These are phyloP conservation scores for Operophtera brumata DNA, from an alignment of 2,888 invertebrate species.

Conservation along the genomic window DNA sequence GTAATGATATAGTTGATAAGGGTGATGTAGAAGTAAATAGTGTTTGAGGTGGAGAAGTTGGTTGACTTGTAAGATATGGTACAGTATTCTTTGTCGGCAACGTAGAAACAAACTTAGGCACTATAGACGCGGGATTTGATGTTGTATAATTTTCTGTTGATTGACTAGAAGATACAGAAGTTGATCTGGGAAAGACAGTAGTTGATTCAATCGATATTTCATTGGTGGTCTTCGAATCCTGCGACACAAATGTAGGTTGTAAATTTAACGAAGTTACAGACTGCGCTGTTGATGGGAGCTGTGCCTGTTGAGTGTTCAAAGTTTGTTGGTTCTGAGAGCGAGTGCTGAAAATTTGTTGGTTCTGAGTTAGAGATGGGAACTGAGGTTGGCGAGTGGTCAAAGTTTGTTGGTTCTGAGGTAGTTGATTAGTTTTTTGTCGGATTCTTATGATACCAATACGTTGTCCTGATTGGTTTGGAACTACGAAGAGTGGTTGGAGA, in stretches of 20 bases:
- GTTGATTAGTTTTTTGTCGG: constrained; percentile 17
- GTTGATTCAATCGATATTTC: constrained; percentile 10
- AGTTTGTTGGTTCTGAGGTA: constrained; percentile 5
- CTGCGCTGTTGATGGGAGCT: neutral
- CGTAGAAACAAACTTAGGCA: constrained; percentile 14
- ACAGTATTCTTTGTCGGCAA: constrained; percentile 5
- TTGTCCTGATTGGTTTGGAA: constrained; percentile 16
- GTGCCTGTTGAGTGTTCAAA: neutral
- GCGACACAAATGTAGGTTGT: constrained; percentile 1
- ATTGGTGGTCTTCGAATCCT: constrained; percentile 5
- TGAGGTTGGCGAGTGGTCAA: constrained; percentile 5
- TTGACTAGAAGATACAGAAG: constrained; percentile 4
- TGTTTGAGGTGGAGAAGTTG: constrained; percentile 2
- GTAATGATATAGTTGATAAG: constrained; percentile 5
- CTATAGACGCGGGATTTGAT: constrained; percentile 5
- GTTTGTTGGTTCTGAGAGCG: neutral
- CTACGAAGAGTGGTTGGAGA: constrained; percentile 2
- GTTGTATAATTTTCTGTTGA: constrained; percentile 6
- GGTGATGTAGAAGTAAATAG: constrained; percentile 6
- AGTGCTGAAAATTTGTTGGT: neutral
- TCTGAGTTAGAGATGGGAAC: neutral
- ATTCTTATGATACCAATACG: constrained; percentile 25
- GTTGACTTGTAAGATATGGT: neutral
- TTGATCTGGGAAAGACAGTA: constrained; percentile 4
- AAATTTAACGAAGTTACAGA: constrained; percentile 3